Evolutionary conservation across 2,888 invertebrate genomes (phyloP), one percentile per base, ranked within the genome.

Genomic region (Dryobota labecula): DNA sequence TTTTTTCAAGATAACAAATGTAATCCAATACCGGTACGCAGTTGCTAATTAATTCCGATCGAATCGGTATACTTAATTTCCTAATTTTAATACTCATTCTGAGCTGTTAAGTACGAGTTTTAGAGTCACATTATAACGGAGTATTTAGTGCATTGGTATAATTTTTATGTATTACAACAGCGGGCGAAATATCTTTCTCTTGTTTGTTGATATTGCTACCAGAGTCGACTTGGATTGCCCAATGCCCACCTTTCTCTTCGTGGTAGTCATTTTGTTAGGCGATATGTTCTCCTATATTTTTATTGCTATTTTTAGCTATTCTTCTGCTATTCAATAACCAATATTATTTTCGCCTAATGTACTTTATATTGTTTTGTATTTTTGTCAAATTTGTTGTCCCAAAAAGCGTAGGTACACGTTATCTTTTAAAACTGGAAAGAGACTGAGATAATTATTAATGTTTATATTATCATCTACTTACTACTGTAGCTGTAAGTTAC

Each of bases 1-100:
- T 84, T 82, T 85, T 87, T 74, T 84, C 70, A 80, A 85, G 87
- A 87, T 85, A 86, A 86, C 81, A 74, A 82, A 83, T 82, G 87
- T 88, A 88, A 88, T 86, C 82, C 84, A 86, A 90, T 89, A 88
- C 83, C 51, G 74, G 82, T 78, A 78, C 71, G 83, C 78, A 80
- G 70, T 86, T 84, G 66, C 85, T 86, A 89, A 91, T 90, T 89
- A 88, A 88, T 87, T 84, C 85, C 60, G 89, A 88, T 89, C 73
- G 27, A 76, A 90, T 90, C 88, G 58, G 72, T 70, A 70, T 84
- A 84, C 74, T 88, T 88, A 73, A 88, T 84, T 88, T 76, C 79
- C 84, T 84, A 86, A 88, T 86, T 89, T 90, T 88, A 88, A 84
- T 84, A 83, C 67, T 24, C 73, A 71, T 78, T 83, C 49, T 15